Evolutionary conservation across 2,888 invertebrate species (phyloP), one percentile per base, ranked within the genome.

Genomic region (Macaria liturata): DNA sequence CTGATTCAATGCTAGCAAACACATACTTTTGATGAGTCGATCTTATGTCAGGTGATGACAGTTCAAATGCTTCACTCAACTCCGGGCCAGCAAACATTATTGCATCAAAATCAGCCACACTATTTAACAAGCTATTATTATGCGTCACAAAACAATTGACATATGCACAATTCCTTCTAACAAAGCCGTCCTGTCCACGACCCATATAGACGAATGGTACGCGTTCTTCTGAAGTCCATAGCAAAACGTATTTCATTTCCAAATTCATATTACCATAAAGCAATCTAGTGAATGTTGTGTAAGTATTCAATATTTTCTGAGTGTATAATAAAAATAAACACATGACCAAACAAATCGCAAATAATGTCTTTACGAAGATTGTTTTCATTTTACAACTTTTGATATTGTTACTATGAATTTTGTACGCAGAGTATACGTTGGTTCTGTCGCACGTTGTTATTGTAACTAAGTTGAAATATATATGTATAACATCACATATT

Each of bases 1-100:
- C 67, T 2, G 89, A 86, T 66, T 89, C 88, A 49, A 80, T 82
- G 9, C 71, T 80, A 0, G 78, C 81, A 58, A 86, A 87, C 0
- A 76, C 81, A 49, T 80, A 89, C 59, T 85, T 87, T 60, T 89
- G 89, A 49, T 76, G 67, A 0, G 69, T 63, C 1, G 77, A 77
- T 57, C 89, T 71, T 9, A 60, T 59, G 0, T 39, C n/a, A 3
- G 88, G 84, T n/a, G 80, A 49, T 0, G 32, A 46, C 0, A 32
- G 31, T 30, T 44, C 7, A 30, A 32, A 0, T 57, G 71, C 65
- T 3, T 31, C 51, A 2, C 69, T 61, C 8, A 83, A 63, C 58
- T 86, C 78, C 0, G 84, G 81, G 2, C 79, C 86, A 58, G 77
- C 64, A 53, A 90, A 87, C 0, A 75, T 72, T 1, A 89, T 68